Evolutionary conservation across 2,888 invertebrate genomes (phyloP), one percentile per base, ranked within the genome.

Genomic region (Drosophila neutralis): DNA sequence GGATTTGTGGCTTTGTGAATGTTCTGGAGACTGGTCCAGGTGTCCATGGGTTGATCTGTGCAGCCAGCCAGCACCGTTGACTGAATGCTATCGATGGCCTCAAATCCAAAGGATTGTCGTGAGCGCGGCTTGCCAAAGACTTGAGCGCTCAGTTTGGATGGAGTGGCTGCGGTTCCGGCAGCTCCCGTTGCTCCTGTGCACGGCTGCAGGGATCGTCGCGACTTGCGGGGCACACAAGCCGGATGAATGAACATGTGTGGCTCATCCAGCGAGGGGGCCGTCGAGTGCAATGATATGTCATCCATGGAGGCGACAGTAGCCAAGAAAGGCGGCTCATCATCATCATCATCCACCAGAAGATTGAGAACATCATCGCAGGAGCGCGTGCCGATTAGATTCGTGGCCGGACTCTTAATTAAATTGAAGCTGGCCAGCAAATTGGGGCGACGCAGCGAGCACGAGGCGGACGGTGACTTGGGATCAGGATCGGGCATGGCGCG

Each of bases 11-110:
- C 83, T 42, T 88, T 89, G 52, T 92, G 89, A 89, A 95, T 94
- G 81, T 96, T 95, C 83, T 96, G 95, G 54, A 96, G 92, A 89
- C 96, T 96, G 31, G 95, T 95, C 94, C 95, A 95, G 21, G 93
- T 93, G 45, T 91, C 92, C 69, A 93, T 87, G 51, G 71, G 78
- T 59, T 76, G 75, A 27, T 77, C 71, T 18, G 58, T 53, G 60
- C 69, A 56, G 24, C 36, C 51, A 18, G 18, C 21, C 7, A 56
- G n/a, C 1, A 51, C 49, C 5, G 80, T 38, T n/a, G 80, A 38
- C 42, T 85, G 78, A 0, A 86, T 51, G 48, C 57, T 86, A 48
- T 91, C 90, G 31, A 91, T 81, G 29, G 91, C 88, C 69, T 83
- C 84, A 57, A 87, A 86, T 89, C 92, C 91, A 5, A 89, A 57